These are phyloP conservation scores for Spatulosminthurus flaviceps DNA, from an alignment of 2,888 invertebrate species.

Conservation along the genomic window DNA sequence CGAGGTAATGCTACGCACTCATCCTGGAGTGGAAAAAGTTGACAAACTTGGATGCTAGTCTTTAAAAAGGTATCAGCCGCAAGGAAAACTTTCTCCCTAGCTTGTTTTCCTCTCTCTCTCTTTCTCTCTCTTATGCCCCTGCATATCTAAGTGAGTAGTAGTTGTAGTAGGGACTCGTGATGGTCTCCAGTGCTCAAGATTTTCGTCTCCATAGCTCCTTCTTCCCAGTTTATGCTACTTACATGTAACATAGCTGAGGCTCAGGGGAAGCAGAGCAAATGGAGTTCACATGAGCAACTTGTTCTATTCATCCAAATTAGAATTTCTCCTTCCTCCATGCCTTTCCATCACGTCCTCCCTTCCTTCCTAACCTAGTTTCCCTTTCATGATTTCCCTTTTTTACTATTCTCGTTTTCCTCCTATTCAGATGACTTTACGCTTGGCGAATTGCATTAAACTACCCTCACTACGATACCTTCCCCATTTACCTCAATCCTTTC, in stretches of 20 bases:
- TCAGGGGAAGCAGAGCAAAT: too few species aligned
- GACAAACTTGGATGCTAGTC: constrained; percentile 10
- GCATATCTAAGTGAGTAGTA: not conserved
- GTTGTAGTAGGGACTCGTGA: too few species aligned
- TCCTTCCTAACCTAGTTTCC: constrained; percentile 28
- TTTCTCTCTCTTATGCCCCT: too few species aligned
- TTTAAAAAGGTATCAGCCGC: not conserved
- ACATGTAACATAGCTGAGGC: too few species aligned
- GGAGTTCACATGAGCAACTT: constrained; percentile 1
- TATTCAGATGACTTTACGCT: constrained; percentile 9
- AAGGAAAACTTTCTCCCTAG: not conserved
- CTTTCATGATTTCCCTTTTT: constrained; percentile 22
- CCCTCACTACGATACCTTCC: not conserved
- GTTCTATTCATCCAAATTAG: constrained; percentile 10
- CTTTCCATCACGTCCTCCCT: not conserved
- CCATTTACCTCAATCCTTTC: not conserved
- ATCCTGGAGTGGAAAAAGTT: not conserved
- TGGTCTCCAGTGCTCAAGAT: too few species aligned
- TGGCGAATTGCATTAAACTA: not conserved
- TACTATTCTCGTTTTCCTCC: not conserved
- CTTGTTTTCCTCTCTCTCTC: not conserved
- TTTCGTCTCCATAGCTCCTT: too few species aligned
- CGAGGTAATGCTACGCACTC: not conserved
- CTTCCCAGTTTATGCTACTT: too few species aligned
- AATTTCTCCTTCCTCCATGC: not conserved